Evolutionary conservation across 2,797 vertebrate species (phyloP).

Genomic region (Benthosema pterotum): DNA sequence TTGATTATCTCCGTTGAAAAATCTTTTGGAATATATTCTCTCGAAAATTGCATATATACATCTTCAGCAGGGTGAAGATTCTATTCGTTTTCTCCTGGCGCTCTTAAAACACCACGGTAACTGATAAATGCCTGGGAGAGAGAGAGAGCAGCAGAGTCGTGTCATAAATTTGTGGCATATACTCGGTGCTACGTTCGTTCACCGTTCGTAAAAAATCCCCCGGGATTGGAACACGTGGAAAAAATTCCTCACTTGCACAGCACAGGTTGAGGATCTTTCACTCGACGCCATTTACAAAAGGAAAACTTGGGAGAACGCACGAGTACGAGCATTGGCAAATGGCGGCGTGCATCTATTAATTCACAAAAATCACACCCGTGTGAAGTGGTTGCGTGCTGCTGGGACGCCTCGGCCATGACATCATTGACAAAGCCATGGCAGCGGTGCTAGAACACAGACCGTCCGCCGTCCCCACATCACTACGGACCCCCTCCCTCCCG

Average conservation of each 20-base stretch:
- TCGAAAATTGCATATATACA: constrained; percentile 6
- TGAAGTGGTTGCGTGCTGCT: too few species aligned
- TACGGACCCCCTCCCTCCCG: too few species aligned
- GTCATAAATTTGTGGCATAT: constrained; percentile 37
- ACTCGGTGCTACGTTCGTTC: constrained; percentile 9
- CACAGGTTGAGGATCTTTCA: constrained; percentile 24
- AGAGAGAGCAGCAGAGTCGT: constrained; percentile 22
- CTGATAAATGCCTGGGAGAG: constrained; percentile 15
- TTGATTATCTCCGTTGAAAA: constrained; percentile 20
- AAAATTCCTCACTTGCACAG: constrained; percentile 13
- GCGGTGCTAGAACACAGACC: too few species aligned
- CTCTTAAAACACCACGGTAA: neutral
- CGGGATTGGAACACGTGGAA: constrained; percentile 18
- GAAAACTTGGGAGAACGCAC: constrained; percentile 35
- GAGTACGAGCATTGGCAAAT: constrained; percentile 32
- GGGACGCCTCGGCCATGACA: too few species aligned
- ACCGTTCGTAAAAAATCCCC: constrained; percentile 28
- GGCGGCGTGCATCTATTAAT: too few species aligned
- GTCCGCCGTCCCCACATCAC: too few species aligned
- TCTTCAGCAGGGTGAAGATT: constrained; percentile 18
- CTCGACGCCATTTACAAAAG: constrained; percentile 31
- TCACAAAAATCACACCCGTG: too few species aligned
- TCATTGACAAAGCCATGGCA: too few species aligned
- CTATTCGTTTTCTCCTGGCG: constrained; percentile 6
- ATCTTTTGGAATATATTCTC: constrained; percentile 15